These are phyloP conservation scores for Guaruba guarouba DNA, from an alignment of 2,113 vertebrate species.

Conservation along the genomic window DNA sequence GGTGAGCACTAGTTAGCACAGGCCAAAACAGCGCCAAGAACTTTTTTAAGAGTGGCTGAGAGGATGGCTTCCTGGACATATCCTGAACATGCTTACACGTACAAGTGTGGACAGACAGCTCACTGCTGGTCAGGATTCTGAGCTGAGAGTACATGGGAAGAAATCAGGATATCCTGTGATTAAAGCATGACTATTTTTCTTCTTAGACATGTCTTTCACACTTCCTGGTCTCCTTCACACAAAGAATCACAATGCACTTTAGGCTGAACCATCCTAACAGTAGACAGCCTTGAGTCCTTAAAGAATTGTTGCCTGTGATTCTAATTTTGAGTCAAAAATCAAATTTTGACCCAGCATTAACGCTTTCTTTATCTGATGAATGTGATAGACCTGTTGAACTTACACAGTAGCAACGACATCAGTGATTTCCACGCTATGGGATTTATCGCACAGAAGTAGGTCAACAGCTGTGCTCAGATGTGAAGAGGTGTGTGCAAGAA, in stretches of 20 bases:
- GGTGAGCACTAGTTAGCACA: not conserved
- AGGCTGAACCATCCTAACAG: not conserved
- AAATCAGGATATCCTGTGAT: not conserved
- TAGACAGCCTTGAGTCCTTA: not conserved
- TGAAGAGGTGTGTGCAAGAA: conserved; percentile 27
- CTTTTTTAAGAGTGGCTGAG: not conserved
- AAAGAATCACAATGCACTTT: not conserved
- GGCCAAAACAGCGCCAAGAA: not conserved
- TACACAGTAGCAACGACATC: not conserved
- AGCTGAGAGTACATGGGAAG: not conserved
- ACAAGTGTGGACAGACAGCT: not conserved
- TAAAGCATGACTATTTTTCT: not conserved
- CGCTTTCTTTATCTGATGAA: not conserved
- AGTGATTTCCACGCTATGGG: not conserved
- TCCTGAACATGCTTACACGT: not conserved
- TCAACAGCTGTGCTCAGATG: conserved; percentile 51
- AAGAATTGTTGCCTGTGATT: not conserved
- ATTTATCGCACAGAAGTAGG: conserved; percentile 20
- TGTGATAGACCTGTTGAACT: not conserved
- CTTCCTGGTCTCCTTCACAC: not conserved
- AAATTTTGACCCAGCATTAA: not conserved
- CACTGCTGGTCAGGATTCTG: not conserved
- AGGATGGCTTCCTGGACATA: not conserved
- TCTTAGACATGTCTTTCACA: not conserved
- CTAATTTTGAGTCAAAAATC: conserved; percentile 12